phyloP scores from a whole-genome alignment of 2,797 vertebrate species.

The Glyptemys insculpta region DNA sequence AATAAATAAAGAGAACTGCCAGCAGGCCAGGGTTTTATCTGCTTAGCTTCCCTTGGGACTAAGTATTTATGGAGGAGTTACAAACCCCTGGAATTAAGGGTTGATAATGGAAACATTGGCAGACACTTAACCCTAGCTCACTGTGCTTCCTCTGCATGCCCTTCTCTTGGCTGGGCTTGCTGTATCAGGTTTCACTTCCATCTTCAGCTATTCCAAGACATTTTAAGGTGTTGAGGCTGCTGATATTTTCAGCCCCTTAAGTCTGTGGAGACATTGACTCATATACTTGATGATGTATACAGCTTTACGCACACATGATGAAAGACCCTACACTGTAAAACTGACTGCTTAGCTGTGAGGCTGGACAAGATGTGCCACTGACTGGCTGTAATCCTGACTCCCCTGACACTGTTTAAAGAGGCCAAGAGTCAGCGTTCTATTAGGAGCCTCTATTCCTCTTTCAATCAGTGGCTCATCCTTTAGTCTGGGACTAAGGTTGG shows the following conservation, averaged over 20 bases:
- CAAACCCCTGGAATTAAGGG: background rate
- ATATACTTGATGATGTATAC: background rate
- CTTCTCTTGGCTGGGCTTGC: background rate
- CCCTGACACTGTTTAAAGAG: background rate
- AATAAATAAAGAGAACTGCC: background rate
- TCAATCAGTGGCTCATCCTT: constrained; percentile 22
- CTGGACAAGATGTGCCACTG: background rate
- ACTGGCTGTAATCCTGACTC: background rate
- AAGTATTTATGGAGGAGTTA: constrained; percentile 49
- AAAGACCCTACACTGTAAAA: background rate
- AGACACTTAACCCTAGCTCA: background rate
- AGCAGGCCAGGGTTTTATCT: background rate
- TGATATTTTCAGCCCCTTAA: constrained; percentile 16
- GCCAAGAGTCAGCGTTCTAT: background rate
- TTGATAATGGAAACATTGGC: constrained; percentile 23
- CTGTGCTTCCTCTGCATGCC: background rate
- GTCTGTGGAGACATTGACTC: constrained; percentile 27
- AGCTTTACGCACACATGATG: background rate
- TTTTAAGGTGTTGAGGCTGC: background rate
- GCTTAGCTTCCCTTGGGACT: background rate
- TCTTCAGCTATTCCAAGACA: background rate
- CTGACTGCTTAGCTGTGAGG: background rate
- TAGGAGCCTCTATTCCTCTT: background rate
- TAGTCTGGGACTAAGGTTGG: background rate
- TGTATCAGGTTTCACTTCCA: background rate